Evolutionary conservation across 2,113 vertebrate genomes (phyloP).

Genomic region (Protobothrops flavoviridis): DNA sequence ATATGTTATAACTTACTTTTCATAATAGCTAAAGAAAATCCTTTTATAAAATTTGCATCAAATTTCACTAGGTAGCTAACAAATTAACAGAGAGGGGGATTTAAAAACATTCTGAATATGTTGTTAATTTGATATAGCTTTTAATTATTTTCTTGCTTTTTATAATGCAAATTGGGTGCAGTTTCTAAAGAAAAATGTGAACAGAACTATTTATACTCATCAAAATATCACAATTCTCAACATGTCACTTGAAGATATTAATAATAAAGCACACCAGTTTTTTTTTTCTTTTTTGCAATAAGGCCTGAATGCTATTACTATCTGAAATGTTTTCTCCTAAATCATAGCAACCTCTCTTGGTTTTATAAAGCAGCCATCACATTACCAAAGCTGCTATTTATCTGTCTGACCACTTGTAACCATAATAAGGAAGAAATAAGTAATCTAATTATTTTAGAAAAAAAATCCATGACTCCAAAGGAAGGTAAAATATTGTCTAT

Average conservation of each 20-base stretch:
- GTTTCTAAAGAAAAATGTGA: slow-evolving; percentile 13
- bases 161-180: not conserved
- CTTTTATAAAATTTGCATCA: not conserved
- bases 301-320: not conserved
- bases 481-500: not conserved
- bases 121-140: not conserved
- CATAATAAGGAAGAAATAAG: slow-evolving; percentile 23
- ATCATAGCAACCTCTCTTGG: slow-evolving; percentile 19
- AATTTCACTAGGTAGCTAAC: not conserved
- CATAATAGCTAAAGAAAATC: not conserved
- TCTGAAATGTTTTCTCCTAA: not conserved
- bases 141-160: not conserved
- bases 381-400: slow-evolving; percentile 19
- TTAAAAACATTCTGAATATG: not conserved
- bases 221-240: slow-evolving; percentile 12
- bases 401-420: not conserved
- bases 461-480: not conserved
- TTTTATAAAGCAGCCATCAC: slow-evolving; percentile 40
- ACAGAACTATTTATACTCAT: slow-evolving; percentile 22
- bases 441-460: slow-evolving; percentile 1
- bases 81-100: not conserved
- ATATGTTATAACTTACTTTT: not conserved
- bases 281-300: slow-evolving; percentile 23
- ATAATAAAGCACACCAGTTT: not conserved
- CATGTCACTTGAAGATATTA: slow-evolving; percentile 24